A percentile compares a stretch with the other conserved stretches of the same genome.
phyloP scores from a whole-genome alignment of 2,797 vertebrate genomes.

The Brachyrhaphis roseni region DNA sequence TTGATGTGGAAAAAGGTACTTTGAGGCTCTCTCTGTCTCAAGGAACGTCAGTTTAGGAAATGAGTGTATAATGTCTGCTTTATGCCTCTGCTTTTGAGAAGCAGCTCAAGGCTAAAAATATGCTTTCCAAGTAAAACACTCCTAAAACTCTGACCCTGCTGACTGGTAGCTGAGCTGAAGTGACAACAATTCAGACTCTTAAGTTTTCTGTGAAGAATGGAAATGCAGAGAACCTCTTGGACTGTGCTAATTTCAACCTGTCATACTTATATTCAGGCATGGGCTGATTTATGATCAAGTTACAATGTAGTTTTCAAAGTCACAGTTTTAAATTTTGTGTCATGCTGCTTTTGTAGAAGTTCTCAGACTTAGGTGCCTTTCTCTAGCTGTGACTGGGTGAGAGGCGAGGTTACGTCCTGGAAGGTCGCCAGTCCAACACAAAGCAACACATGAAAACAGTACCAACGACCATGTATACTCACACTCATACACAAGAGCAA shows the following conservation, averaged over 20 bases:
- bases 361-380: neutral
- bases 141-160: neutral
- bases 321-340: neutral
- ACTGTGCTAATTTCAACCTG: neutral
- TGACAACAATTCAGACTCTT: neutral
- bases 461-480: neutral
- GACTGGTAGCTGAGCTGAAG: neutral
- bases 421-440: neutral
- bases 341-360: neutral
- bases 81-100: neutral
- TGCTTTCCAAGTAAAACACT: neutral
- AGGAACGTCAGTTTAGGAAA: slow-evolving; percentile 2
- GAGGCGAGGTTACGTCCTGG: neutral
- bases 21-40: neutral
- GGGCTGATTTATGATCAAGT: neutral
- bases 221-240: neutral
- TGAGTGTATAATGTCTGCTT: neutral
- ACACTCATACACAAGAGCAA: neutral
- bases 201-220: neutral
- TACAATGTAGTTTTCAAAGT: neutral
- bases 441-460: too few species aligned
- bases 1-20: neutral
- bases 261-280: neutral
- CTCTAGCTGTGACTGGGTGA: neutral
- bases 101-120: slow-evolving; percentile 1